phyloP scores from a whole-genome alignment of 2,797 vertebrate genomes.

The Enteromius viviparus region DNA sequence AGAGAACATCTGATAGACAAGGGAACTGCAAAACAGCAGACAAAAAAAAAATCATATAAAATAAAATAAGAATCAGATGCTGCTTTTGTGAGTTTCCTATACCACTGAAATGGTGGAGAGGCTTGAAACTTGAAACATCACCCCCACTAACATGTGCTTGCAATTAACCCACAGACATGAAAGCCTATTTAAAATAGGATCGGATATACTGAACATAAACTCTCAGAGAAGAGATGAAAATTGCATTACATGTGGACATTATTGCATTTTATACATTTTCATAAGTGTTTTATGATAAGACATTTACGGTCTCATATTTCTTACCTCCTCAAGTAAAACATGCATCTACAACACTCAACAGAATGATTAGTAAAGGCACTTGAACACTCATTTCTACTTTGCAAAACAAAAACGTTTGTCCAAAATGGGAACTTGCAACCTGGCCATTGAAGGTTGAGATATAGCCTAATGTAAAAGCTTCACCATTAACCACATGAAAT shows the following conservation, averaged over 20 bases:
- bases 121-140: slow-evolving; percentile 5
- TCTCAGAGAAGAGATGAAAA: background rate
- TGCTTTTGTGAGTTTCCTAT: background rate
- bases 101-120: background rate
- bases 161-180: slow-evolving; percentile 27
- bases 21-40: background rate
- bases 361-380: background rate
- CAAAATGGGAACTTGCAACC: background rate
- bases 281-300: background rate
- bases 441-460: background rate
- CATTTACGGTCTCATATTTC: background rate
- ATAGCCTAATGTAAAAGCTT: background rate
- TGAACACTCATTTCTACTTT: background rate
- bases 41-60: background rate
- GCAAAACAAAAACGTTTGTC: background rate
- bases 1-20: background rate
- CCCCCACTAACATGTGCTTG: slow-evolving; percentile 39
- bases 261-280: background rate
- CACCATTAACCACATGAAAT: background rate
- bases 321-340: background rate
- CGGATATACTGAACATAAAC: background rate
- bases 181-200: slow-evolving; percentile 5
- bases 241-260: slow-evolving; percentile 11
- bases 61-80: slow-evolving; percentile 12
- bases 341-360: background rate